Evolutionary conservation across 2,888 invertebrate genomes (phyloP), one percentile per base, ranked within the genome.

Genomic region (Physocephala rufipes): DNA sequence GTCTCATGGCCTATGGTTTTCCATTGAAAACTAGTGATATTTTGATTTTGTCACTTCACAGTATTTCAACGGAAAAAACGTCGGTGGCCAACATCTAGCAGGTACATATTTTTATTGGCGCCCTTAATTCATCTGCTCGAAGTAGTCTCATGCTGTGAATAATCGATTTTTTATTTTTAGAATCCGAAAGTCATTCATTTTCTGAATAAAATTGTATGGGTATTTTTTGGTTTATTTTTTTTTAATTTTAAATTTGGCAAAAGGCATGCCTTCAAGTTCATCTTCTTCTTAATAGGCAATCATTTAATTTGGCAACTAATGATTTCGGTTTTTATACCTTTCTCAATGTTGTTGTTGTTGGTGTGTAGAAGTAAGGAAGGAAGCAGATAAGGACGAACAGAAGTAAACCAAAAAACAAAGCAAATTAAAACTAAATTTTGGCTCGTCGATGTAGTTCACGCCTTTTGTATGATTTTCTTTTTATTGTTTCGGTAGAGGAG

Each of bases 1-100:
- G 58, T n/a, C n/a, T n/a, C 58, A 13, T 15, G 24, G 58, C 28
- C 13, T 24, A 51, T 26, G 53, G 30, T 36, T 51, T 49, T 19
- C 30, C 49, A 45, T 36, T 51, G 24, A 62, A 51, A 36, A 68
- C 70, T 72, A 74, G 75, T 74, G 69, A 43, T 51, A 65, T 64
- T 70, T 65, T 67, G 72, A 72, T 71, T 73, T 77, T 75, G 78
- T 77, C 78, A 77, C 76, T 75, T 77, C 74, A 75, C 71, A 74
- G 74, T 70, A 73, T 73, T 68, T 65, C 71, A 70, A 70, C 63
- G 62, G 71, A 72, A 73, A n/a, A n/a, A 69, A 9, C 63, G 43
- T 63, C n/a, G 47, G 45, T 36, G 21, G 55, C 21, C 26, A 26
- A 5, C 4, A 28, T 58, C 16, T 28, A 28, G 26, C 28, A 58